Base-by-base conservation (phyloP, 2,888 invertebrate genomes). In the Zonitis immaculata region DNA sequence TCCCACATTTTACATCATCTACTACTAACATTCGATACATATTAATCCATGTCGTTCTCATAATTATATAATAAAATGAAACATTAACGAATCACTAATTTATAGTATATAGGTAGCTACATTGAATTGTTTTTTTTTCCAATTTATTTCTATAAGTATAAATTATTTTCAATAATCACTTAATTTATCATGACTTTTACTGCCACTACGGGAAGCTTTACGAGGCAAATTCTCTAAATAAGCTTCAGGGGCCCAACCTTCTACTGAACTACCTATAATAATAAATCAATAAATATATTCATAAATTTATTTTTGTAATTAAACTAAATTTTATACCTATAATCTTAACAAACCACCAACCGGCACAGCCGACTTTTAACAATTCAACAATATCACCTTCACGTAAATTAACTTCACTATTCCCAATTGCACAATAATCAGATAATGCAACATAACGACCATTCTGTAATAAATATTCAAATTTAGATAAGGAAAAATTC, bases 311-410 rank as follows among this genome's bases (percentile, higher is more conserved):
- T 16, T 8, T 39, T 9, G 7, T 9, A 42, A 46, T 42, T 14
- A 18, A 30, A 32, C 12, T 42, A n/a, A n/a, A n/a, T 32, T 9
- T 72, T 77, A 76, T 77, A 88, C 89, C 89, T 73, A 88, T 80
- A 52, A 90, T 82, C 69, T 89, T 88, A 72, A 95, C 91, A 80
- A 91, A 94, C 95, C 95, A 95, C 95, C 95, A 95, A 64, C 95
- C 95, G 64, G 93, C 93, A 78, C 91, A 92, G 73, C 95, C 95
- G 65, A 93, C 89, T 78, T 94, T 93, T 64, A 94, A 82, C 64
- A 95, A 82, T 74, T 94, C 92, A 64, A 95, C 87, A 66, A 85
- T 82, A 78, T 95, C 95, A 18, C 95, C 94, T 79, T 95, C 95
- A 55, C 85, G 84, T 79, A 95, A 85, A 60, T 90, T 89, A 62